Evolutionary conservation across 2,113 vertebrate genomes (phyloP).

Genomic region (Cyprinus carpio): DNA sequence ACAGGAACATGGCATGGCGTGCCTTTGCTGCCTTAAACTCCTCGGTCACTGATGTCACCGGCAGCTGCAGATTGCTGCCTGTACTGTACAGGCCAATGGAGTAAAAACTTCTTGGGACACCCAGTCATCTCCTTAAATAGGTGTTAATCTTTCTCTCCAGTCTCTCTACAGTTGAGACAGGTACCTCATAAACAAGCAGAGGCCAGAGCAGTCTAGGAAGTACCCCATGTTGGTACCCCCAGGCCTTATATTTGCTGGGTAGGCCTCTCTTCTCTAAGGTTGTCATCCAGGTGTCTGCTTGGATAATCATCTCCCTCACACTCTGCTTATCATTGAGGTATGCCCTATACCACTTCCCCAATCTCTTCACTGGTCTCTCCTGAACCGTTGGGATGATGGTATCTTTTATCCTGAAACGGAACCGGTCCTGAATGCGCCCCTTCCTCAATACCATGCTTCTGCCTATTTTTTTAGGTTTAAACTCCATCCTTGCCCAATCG

Average conservation of each 20-base stretch:
- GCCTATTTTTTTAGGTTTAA: no score
- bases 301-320: no score
- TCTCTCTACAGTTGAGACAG: neutral
- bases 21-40: neutral
- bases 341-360: no score
- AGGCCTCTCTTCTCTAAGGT: no score
- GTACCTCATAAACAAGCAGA: neutral
- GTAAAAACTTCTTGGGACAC: neutral
- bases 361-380: no score
- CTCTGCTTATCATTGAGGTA: no score
- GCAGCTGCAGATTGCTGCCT: neutral
- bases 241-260: no score
- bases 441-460: no score
- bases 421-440: no score
- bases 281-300: neutral
- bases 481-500: no score
- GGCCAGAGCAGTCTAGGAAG: neutral
- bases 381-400: no score
- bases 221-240: neutral
- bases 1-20: neutral
- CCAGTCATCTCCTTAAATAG: neutral
- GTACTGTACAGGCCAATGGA: neutral
- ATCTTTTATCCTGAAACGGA: no score
- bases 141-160: neutral
- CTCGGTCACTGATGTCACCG: neutral